phyloP scores from a whole-genome alignment of 1,140 invertebrate species.

The Lethocerus indicus region DNA sequence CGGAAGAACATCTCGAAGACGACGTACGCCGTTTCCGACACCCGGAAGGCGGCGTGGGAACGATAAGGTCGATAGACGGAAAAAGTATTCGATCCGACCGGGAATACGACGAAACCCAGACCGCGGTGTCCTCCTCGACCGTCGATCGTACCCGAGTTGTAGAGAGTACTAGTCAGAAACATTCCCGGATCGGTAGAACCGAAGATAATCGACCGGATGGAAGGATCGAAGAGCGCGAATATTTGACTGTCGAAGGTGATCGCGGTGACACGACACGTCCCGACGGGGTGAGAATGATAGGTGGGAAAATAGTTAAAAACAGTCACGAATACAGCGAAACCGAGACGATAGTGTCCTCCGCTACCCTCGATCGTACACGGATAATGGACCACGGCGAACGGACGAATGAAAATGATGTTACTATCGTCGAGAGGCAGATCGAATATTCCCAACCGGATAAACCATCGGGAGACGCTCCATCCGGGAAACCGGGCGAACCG shows the following conservation, averaged over 20 bases:
- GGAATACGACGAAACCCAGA: too few species aligned
- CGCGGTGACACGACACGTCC: background rate
- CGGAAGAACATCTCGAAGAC: background rate
- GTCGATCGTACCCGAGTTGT: background rate
- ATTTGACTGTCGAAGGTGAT: background rate
- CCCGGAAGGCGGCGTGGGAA: background rate
- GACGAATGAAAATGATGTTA: too few species aligned
- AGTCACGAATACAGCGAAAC: background rate
- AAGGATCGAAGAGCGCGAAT: background rate
- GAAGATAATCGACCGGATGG: background rate
- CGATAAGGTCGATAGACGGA: background rate
- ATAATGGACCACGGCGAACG: too few species aligned
- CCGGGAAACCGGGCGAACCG: background rate
- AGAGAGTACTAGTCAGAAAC: background rate
- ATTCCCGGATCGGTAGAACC: background rate
- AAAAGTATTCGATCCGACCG: too few species aligned
- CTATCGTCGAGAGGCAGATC: too few species aligned
- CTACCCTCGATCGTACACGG: too few species aligned
- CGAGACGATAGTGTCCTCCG: too few species aligned
- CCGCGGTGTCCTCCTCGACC: too few species aligned
- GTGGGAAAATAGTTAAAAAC: slow-evolving; percentile 13
- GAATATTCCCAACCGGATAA: background rate
- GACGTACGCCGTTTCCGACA: background rate
- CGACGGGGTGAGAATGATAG: slow-evolving; percentile 6
- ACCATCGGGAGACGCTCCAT: background rate